A percentile compares a stretch with the other conserved stretches of the same genome.
phyloP scores from a whole-genome alignment of 2,797 vertebrate species.

The Picus viridis region DNA sequence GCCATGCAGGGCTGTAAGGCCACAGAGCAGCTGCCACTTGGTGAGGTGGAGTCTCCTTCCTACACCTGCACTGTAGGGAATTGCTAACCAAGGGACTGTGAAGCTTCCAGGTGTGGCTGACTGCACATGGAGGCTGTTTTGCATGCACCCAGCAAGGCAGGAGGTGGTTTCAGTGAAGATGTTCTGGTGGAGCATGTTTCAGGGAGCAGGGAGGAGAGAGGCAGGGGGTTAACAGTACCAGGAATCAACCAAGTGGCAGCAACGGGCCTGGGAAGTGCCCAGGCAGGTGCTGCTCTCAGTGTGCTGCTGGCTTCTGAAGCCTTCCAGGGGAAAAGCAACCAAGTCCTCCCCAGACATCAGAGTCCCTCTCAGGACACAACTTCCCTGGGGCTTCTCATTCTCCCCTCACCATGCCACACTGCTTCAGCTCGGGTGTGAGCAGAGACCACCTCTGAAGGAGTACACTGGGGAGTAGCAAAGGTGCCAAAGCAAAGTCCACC shows the following conservation, averaged over 20 bases:
- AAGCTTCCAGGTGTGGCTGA: neutral
- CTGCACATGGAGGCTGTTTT: neutral
- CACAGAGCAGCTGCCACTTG: neutral
- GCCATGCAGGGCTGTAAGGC: neutral
- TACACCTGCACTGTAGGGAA: neutral
- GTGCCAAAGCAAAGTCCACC: neutral
- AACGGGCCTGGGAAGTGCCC: neutral
- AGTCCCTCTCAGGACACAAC: neutral
- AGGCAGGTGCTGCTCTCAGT: neutral
- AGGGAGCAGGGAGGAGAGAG: neutral
- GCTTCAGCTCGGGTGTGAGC: neutral
- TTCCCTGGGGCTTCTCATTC: neutral
- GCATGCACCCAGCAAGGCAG: neutral
- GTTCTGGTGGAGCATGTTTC: neutral
- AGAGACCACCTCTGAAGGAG: neutral
- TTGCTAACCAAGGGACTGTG: neutral
- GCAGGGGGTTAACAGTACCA: neutral
- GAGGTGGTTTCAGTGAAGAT: neutral
- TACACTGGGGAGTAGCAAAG: fast-evolving
- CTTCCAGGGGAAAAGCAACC: neutral
- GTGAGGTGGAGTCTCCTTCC: neutral
- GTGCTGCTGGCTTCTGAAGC: neutral
- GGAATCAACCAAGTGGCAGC: neutral
- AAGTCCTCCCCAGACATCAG: neutral
- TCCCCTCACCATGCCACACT: neutral